A percentile compares a stretch with the other conserved stretches of the same genome.
Evolutionary conservation across 2,888 invertebrate species (phyloP).

Genomic region (Choristoneura rosaceana): DNA sequence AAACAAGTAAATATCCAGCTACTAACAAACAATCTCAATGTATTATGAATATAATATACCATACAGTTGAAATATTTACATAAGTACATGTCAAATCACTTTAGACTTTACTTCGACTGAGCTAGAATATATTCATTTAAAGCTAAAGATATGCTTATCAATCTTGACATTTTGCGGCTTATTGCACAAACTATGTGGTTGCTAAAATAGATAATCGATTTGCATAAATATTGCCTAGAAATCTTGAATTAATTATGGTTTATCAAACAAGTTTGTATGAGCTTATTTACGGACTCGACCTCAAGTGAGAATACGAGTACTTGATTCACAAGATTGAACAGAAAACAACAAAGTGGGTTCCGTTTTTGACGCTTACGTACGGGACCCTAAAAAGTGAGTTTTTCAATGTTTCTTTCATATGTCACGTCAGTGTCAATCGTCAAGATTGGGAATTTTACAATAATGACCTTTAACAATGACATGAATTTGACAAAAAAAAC

Average conservation of each 20-base stretch:
- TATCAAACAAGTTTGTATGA: conserved; percentile 1
- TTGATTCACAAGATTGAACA: too few relatives aligned
- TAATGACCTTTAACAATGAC: too few relatives aligned
- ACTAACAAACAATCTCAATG: not conserved
- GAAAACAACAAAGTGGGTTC: too few relatives aligned
- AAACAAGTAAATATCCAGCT: not conserved
- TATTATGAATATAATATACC: not conserved
- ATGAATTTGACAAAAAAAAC: too few relatives aligned
- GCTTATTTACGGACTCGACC: not conserved
- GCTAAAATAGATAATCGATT: not conserved
- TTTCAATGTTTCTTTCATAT: too few relatives aligned
- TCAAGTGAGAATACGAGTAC: not conserved
- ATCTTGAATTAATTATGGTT: not conserved
- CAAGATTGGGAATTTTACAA: too few relatives aligned
- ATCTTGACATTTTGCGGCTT: conserved; percentile 17
- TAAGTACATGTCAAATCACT: not conserved
- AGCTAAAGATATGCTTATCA: not conserved
- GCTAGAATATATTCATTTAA: not conserved
- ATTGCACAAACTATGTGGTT: not conserved
- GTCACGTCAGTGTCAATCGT: too few relatives aligned
- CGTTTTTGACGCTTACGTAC: too few relatives aligned
- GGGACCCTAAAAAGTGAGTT: too few relatives aligned
- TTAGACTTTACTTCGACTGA: not conserved
- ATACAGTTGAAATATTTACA: not conserved
- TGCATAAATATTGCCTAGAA: not conserved